Evolutionary conservation across 2,888 invertebrate species (phyloP), one percentile per base, ranked within the genome.

Genomic region (Latrodectus elegans): DNA sequence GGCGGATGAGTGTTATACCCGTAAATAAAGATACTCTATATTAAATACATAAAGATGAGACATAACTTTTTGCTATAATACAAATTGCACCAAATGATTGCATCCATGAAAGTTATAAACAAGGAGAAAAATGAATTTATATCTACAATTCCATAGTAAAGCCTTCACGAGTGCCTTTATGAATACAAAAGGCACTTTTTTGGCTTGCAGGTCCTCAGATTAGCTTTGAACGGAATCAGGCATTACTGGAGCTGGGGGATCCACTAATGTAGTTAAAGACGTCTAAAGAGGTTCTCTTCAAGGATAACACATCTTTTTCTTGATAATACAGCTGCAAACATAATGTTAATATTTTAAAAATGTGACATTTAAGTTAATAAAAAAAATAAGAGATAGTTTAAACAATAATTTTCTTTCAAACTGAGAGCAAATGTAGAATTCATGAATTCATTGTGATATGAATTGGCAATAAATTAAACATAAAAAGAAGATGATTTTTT

Each of bases 211-310:
- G 74, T 38, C 38, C 38, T 60, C 38, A 17, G 65, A 26, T 67
- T 38, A 38, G 38, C 38, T 38, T 38, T 38, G 38, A 38, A 38
- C 60, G 12, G n/a, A 60, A 9, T 26, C 73, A 88, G 15, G 84
- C 89, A 67, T 87, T 89, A 64, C 89, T 89, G 38, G 89, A 87
- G 26, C 85, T 72, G 26, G 89, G 85, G 49, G 89, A 89, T 12
- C 89, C 89, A 80, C 89, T 89, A 74, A 89, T 89, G 68, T 83
- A 89, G 71, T 89, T 89, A 74, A 89, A 89, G 51, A 89, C 89
- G 65, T 89, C 89, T 75, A 89, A 51, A 1, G 89, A 89, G 49
- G 89, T 89, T 64, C 89, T 79, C 64, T 87, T 89, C 6, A 89
- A 52, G 17, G 84, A 79, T 15, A 80, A 52, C 26, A 84, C 74